Evolutionary conservation across 2,113 vertebrate species (phyloP).

Genomic region (Ailurus styani): DNA sequence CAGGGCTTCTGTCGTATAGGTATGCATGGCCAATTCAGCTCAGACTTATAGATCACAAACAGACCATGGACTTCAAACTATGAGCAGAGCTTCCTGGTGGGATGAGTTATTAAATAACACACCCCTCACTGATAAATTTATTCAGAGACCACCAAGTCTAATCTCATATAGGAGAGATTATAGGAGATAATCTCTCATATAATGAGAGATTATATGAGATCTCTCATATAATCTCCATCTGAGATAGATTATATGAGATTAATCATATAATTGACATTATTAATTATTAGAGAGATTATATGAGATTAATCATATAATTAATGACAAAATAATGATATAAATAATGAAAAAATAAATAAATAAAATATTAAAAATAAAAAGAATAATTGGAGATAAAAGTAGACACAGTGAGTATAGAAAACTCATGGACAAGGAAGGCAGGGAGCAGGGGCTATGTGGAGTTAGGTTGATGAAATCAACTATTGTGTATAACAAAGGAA

Average conservation of each 20-base stretch:
- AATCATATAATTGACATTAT: no score
- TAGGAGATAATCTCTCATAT: no score
- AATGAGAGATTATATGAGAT: no score
- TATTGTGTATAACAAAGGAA: not conserved
- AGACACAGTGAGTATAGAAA: not conserved
- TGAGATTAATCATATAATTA: no score
- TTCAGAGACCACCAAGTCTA: not conserved
- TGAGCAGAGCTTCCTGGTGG: not conserved
- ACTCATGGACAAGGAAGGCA: not conserved
- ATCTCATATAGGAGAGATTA: no score
- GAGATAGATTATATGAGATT: no score
- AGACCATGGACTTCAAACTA: not conserved
- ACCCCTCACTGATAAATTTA: not conserved
- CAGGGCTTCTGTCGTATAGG: not conserved
- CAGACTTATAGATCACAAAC: not conserved
- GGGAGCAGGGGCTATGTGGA: rapidly evolving
- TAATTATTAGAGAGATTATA: no score
- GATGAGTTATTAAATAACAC: not conserved
- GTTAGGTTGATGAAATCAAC: not conserved
- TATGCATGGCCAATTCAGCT: not conserved
- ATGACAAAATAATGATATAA: no score
- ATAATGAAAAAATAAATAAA: no score
- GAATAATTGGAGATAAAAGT: not conserved
- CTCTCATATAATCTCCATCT: no score
- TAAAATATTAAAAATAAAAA: no score